Base-by-base conservation (phyloP, 2,888 invertebrate species). In the Ditylenchus weischeri region DNA sequence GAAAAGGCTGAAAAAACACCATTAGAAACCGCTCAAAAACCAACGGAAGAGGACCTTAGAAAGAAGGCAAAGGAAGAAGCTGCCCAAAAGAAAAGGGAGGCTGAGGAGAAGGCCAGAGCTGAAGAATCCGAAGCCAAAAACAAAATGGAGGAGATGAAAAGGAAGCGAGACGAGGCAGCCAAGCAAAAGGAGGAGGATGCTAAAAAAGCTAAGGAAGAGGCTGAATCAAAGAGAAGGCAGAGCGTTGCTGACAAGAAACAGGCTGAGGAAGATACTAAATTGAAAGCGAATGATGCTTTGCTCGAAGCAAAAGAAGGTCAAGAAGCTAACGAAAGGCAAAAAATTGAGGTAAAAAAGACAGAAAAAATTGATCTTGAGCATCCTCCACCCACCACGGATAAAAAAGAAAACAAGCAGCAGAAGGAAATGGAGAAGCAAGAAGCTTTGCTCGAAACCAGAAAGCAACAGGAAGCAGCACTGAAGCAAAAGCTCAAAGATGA, bases 161-260 rank as follows among this genome's bases (percentile, higher is more conserved):
- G 61, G 7, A 62, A 19, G 38, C 74, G 58, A 70, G 64, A 72
- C 19, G 58, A 73, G 13, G 50, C 48, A 8, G 48, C n/a, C 3
- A 67, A 68, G 66, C 62, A 70, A 50, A 61, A 61, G 50, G 71
- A 68, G 1, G 75, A 73, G n/a, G 66, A 71, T 68, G 73, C 57
- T 19, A 19, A 35, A 1, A 35, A 73, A 23, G 48, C 67, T 21
- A 23, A 72, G 29, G 38, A 5, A 64, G 47, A 71, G 23, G 64
- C 49, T 54, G 54, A 67, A 19, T 18, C 43, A 35, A 50, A 29
- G 47, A 15, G 23, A 15, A 69, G 15, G 70, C 38, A 66, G 64
- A 71, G 38, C 50, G n/a, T 15, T 21, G 68, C 2, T 10, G 71
- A 19, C 2, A 47, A 15, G 43, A 18, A 29, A 57, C 68, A 71